Percentiles rank a stretch among this genome's conserved stretches.
phyloP scores from a whole-genome alignment of 2,888 invertebrate genomes.

The Pseudoips prasinana region DNA sequence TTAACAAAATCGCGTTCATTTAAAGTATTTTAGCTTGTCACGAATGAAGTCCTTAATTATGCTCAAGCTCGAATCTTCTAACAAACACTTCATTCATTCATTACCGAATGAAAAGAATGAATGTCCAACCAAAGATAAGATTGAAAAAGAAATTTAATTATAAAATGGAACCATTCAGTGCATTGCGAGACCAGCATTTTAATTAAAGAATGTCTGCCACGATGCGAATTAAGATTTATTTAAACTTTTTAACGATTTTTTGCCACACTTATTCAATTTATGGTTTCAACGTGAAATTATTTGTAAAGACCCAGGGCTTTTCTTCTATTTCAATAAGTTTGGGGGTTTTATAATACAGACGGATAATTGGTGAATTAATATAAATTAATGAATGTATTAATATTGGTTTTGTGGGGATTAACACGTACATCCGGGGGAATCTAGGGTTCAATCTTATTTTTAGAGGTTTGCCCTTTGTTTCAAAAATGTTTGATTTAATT shows the following conservation, averaged over 20 bases:
- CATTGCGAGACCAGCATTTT: conserved; percentile 41
- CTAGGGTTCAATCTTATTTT: too few species aligned
- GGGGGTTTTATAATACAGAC: too few species aligned
- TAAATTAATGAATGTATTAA: too few species aligned
- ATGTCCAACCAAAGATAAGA: conserved; percentile 29
- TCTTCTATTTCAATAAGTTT: too few species aligned
- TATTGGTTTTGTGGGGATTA: too few species aligned
- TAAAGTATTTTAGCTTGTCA: conserved; percentile 4
- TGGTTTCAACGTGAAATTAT: conserved; percentile 9
- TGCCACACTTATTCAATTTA: conserved; percentile 17
- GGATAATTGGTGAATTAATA: too few species aligned
- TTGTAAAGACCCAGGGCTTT: conserved; percentile 1
- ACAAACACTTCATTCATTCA: conserved; percentile 21
- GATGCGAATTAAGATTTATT: conserved; percentile 32
- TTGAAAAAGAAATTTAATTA: conserved; percentile 33
- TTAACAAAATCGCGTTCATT: too few species aligned
- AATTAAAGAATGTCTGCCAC: conserved; percentile 45
- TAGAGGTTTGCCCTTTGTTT: too few species aligned
- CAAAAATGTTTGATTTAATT: too few species aligned
- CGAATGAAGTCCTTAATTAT: conserved; percentile 12
- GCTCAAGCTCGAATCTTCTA: background rate
- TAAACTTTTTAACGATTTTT: conserved; percentile 17
- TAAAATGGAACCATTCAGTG: conserved; percentile 40
- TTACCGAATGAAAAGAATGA: conserved; percentile 22
- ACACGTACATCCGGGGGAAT: too few species aligned